These are phyloP conservation scores for Anomalospiza imberbis DNA, from an alignment of 2,797 vertebrate species.

Conservation along the genomic window DNA sequence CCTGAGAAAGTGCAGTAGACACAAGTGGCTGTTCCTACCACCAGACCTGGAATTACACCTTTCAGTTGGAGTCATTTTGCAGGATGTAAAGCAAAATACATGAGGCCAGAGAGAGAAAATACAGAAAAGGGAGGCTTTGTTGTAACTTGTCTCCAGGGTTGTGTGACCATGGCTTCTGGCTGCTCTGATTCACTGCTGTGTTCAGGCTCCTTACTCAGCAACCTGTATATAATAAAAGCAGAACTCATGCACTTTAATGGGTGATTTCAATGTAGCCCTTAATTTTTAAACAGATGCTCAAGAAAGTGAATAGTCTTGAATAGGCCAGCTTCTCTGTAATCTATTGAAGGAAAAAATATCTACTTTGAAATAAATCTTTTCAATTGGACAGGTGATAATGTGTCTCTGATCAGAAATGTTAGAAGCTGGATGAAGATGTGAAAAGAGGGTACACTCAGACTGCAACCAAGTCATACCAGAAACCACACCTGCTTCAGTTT, in stretches of 20 bases:
- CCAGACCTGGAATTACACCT: not conserved
- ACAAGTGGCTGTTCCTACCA: not conserved
- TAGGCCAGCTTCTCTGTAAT: not conserved
- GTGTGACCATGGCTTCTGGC: not conserved
- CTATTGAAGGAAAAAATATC: not conserved
- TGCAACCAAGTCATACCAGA: not conserved
- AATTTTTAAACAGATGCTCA: slow-evolving; percentile 12
- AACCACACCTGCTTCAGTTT: not conserved
- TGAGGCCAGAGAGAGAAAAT: not conserved
- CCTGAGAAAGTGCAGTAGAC: not conserved
- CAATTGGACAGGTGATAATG: not conserved
- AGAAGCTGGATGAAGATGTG: not conserved
- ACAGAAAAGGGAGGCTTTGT: not conserved
- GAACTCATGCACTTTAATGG: not conserved
- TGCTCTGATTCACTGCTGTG: not conserved
- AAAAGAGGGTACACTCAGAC: not conserved
- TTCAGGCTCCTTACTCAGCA: not conserved
- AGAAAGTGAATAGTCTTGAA: not conserved
- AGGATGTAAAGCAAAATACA: not conserved
- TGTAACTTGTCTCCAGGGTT: not conserved
- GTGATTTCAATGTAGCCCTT: not conserved
- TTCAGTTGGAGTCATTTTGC: not conserved
- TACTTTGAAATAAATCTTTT: not conserved
- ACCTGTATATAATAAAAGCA: not conserved
- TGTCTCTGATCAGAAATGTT: not conserved